A percentile compares a stretch with the other conserved stretches of the same genome.
Evolutionary conservation across 2,888 invertebrate species (phyloP).

Genomic region (Synergus laeviventris): DNA sequence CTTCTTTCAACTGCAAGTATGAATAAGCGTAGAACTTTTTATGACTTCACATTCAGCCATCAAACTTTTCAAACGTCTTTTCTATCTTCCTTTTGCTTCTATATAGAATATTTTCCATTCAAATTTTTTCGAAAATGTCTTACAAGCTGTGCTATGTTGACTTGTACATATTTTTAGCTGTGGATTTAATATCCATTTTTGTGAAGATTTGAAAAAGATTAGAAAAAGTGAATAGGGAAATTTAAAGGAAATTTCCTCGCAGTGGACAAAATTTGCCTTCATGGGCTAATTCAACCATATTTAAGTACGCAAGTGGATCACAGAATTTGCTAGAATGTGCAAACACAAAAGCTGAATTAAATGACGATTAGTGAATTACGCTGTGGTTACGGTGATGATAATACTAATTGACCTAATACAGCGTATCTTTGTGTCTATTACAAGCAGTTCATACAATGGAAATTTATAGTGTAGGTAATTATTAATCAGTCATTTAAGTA

Average conservation of each 20-base stretch:
- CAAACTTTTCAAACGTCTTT: not conserved
- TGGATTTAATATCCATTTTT: too few relatives aligned
- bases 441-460: not conserved
- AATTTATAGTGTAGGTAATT: constrained; percentile 34
- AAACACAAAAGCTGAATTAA: constrained; percentile 26
- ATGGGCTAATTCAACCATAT: constrained; percentile 1
- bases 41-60: not conserved
- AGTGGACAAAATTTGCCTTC: not conserved
- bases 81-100: not conserved
- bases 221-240: not conserved
- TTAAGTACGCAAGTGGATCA: constrained; percentile 3
- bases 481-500: constrained; percentile 43
- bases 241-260: not conserved
- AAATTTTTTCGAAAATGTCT: not conserved
- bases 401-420: constrained; percentile 11
- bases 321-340: constrained; percentile 1
- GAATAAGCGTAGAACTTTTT: not conserved
- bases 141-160: not conserved
- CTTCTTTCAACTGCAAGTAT: not conserved
- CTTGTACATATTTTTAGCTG: too few relatives aligned
- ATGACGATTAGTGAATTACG: constrained; percentile 20
- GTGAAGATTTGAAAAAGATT: too few relatives aligned
- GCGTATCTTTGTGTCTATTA: not conserved
- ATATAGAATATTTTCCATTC: not conserved
- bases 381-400: constrained; percentile 21